Evolutionary conservation across 2,797 vertebrate species (phyloP).

Genomic region (Peromyscus melanophrys): DNA sequence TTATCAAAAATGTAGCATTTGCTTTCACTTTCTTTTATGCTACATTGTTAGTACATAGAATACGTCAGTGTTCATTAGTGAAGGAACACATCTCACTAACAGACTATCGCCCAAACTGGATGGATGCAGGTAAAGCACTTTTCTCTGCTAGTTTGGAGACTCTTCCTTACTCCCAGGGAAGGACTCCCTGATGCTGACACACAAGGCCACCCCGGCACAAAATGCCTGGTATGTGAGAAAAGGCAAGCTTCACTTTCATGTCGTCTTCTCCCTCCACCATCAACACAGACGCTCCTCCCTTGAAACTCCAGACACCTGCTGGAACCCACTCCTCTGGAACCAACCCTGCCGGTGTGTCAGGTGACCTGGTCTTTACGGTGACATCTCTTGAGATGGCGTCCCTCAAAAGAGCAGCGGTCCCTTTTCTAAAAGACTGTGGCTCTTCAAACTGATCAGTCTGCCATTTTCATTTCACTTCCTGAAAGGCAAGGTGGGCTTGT

Average conservation of each 20-base stretch:
- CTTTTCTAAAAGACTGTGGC: background rate
- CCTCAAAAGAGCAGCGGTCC: background rate
- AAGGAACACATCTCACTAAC: background rate
- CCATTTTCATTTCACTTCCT: background rate
- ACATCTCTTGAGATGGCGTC: background rate
- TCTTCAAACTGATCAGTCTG: background rate
- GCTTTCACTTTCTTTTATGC: slow-evolving; percentile 89
- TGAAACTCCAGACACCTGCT: background rate
- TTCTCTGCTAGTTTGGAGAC: background rate
- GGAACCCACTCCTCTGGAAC: background rate
- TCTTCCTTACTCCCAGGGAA: background rate
- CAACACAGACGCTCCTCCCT: background rate
- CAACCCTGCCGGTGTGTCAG: background rate
- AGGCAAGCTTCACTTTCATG: no score
- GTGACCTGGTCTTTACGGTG: background rate
- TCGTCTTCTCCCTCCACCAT: background rate
- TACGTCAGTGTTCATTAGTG: background rate
- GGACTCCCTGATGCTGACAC: background rate
- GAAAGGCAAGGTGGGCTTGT: background rate
- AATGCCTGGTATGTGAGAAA: background rate
- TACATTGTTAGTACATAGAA: background rate
- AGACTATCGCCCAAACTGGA: background rate
- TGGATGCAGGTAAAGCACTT: background rate
- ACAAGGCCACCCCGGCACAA: background rate
- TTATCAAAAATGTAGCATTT: slow-evolving; percentile 95